Percentiles rank a stretch among this genome's conserved stretches.
These are phyloP conservation scores for Nezara viridula DNA, from an alignment of 2,888 invertebrate genomes.

Conservation along the genomic window DNA sequence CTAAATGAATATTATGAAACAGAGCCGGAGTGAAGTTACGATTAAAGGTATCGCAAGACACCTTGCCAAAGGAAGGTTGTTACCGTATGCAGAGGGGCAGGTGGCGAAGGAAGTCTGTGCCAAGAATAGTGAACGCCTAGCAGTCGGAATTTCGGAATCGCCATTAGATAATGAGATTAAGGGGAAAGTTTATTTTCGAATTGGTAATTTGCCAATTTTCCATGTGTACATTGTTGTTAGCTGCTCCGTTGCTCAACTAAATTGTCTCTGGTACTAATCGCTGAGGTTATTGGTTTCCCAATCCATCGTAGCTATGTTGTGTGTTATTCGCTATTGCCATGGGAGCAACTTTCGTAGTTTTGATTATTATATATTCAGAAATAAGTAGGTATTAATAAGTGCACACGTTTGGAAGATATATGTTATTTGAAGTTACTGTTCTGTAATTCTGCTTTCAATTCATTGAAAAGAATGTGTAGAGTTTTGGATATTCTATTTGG, in stretches of 20 bases:
- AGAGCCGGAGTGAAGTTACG: background rate
- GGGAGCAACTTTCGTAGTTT: background rate
- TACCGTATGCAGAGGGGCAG: background rate
- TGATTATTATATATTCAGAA: too few relatives aligned
- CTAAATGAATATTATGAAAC: conserved; percentile 20
- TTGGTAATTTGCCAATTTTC: conserved; percentile 20
- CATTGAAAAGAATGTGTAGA: too few relatives aligned
- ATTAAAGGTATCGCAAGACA: background rate
- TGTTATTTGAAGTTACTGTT: too few relatives aligned
- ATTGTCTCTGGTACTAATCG: background rate
- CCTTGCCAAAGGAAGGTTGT: background rate
- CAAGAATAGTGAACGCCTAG: background rate
- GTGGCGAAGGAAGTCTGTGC: conserved; percentile 35
- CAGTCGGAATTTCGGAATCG: conserved; percentile 9
- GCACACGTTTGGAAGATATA: too few relatives aligned
- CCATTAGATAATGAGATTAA: conserved; percentile 36
- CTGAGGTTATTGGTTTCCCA: background rate
- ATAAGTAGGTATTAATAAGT: too few relatives aligned
- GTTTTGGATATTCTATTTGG: too few relatives aligned
- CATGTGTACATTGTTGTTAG: background rate
- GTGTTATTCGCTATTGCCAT: background rate
- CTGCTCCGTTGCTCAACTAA: background rate
- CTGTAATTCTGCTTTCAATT: too few relatives aligned
- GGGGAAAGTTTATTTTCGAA: conserved; percentile 41
- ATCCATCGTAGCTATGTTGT: background rate